These are phyloP conservation scores for Martes martes DNA, from an alignment of 2,113 vertebrate species.

Conservation along the genomic window DNA sequence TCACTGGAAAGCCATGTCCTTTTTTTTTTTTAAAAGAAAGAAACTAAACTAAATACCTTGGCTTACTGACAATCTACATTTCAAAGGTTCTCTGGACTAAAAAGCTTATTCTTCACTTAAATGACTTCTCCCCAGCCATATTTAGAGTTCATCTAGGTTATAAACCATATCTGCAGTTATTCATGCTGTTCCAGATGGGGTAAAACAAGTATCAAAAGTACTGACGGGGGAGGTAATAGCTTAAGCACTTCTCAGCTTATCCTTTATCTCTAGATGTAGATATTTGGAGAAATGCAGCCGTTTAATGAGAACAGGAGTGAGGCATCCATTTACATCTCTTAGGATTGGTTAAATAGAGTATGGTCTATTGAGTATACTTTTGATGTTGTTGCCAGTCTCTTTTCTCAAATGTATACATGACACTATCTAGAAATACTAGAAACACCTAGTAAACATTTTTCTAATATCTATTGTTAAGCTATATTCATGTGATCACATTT, in stretches of 20 bases:
- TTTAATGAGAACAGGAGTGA: slow-evolving; percentile 52
- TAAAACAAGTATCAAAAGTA: slow-evolving; percentile 70
- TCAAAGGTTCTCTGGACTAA: slow-evolving; percentile 75
- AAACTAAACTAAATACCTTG: slow-evolving; percentile 68
- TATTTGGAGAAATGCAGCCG: slow-evolving; percentile 62
- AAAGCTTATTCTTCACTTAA: slow-evolving; percentile 75
- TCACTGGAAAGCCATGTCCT: slow-evolving; percentile 51
- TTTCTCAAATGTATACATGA: slow-evolving; percentile 71
- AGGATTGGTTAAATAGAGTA: slow-evolving; percentile 67
- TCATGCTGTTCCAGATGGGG: slow-evolving; percentile 63
- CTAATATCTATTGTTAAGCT: slow-evolving; percentile 67
- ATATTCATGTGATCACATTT: slow-evolving; percentile 62
- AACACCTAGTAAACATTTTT: slow-evolving; percentile 74
- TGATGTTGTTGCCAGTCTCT: slow-evolving; percentile 78
- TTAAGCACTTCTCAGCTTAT: slow-evolving; percentile 72
- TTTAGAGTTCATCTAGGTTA: slow-evolving; percentile 76
- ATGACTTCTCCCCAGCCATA: slow-evolving; percentile 72
- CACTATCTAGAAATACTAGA: slow-evolving; percentile 78
- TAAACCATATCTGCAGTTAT: slow-evolving; percentile 73
- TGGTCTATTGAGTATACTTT: slow-evolving; percentile 71
- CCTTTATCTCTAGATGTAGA: slow-evolving; percentile 74
- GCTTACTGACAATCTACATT: slow-evolving; percentile 75
- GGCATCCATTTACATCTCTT: slow-evolving; percentile 76
- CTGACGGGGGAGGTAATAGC: slow-evolving; percentile 60
- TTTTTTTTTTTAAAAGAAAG: slow-evolving; percentile 14